A percentile compares a stretch with the other conserved stretches of the same genome.
phyloP scores from a whole-genome alignment of 1,140 invertebrate genomes.

The Hypsibius dujardini region DNA sequence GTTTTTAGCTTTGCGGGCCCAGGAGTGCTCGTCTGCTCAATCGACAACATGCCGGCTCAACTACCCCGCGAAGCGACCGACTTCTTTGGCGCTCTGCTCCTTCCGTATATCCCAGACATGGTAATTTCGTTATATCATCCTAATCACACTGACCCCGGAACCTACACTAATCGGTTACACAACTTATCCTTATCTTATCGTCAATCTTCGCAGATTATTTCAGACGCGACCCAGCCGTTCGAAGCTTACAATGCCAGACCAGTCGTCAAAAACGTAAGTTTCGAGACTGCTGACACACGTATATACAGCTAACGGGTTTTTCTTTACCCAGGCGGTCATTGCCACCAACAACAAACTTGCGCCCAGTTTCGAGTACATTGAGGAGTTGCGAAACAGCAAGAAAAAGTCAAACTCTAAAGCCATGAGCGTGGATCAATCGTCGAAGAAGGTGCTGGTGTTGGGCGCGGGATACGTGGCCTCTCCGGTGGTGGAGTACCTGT shows the following conservation, averaged over 20 bases:
- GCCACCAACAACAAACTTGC: constrained; percentile 82
- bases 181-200: constrained; percentile 9
- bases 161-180: background rate
- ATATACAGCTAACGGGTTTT: background rate
- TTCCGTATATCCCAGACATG: constrained; percentile 73
- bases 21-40: constrained; percentile 91
- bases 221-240: constrained; percentile 63
- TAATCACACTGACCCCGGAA: background rate
- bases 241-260: constrained; percentile 56
- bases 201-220: constrained; percentile 45
- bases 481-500: constrained; percentile 80
- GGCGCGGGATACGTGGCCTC: constrained; percentile 85
- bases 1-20: constrained; percentile 65
- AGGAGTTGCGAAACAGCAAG: constrained; percentile 48
- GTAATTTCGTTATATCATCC: constrained; percentile 29
- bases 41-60: constrained; percentile 99
- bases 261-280: constrained; percentile 57
- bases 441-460: constrained; percentile 55
- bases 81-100: constrained; percentile 81
- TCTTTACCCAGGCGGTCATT: constrained; percentile 63
- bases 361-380: constrained; percentile 81
- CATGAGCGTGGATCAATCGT: background rate
- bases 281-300: background rate
- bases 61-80: constrained; percentile 89
- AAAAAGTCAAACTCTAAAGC: background rate